phyloP scores from a whole-genome alignment of 2,888 invertebrate genomes.

The Cistogaster globosa region DNA sequence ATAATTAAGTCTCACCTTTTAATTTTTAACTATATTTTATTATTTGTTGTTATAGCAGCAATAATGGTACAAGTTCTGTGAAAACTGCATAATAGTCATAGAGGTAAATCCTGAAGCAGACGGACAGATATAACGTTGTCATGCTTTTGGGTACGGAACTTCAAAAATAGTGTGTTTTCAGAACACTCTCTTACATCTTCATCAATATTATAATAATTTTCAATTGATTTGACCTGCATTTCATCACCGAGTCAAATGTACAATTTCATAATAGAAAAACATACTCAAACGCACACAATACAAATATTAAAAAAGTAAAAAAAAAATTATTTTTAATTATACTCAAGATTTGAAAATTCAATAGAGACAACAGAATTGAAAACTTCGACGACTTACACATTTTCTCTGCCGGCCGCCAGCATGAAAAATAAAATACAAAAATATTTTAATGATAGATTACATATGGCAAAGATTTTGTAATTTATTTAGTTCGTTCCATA shows the following conservation, averaged over 20 bases:
- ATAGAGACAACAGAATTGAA: slow-evolving; percentile 36
- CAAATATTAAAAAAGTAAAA: neutral
- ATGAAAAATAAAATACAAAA: neutral
- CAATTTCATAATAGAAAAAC: slow-evolving; percentile 9
- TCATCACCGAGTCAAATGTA: slow-evolving; percentile 43
- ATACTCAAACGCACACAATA: neutral
- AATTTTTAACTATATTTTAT: too few relatives aligned
- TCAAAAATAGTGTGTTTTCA: too few relatives aligned
- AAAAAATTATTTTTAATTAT: slow-evolving; percentile 58
- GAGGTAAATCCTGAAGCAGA: too few relatives aligned
- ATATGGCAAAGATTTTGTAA: slow-evolving; percentile 63
- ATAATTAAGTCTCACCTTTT: too few relatives aligned
- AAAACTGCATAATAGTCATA: too few relatives aligned
- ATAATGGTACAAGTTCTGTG: too few relatives aligned
- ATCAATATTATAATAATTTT: slow-evolving; percentile 46
- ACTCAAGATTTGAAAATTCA: slow-evolving; percentile 48
- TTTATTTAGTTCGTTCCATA: neutral
- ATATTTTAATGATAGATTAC: slow-evolving; percentile 53
- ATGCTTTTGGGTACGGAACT: too few relatives aligned
- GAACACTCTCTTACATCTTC: slow-evolving; percentile 31
- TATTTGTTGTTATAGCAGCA: too few relatives aligned
- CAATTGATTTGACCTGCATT: slow-evolving; percentile 71
- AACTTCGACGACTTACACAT: neutral
- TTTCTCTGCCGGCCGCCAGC: neutral
- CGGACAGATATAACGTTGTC: too few relatives aligned